Base-by-base conservation (phyloP, 2,888 invertebrate species). In the Pimpla rufipes region DNA sequence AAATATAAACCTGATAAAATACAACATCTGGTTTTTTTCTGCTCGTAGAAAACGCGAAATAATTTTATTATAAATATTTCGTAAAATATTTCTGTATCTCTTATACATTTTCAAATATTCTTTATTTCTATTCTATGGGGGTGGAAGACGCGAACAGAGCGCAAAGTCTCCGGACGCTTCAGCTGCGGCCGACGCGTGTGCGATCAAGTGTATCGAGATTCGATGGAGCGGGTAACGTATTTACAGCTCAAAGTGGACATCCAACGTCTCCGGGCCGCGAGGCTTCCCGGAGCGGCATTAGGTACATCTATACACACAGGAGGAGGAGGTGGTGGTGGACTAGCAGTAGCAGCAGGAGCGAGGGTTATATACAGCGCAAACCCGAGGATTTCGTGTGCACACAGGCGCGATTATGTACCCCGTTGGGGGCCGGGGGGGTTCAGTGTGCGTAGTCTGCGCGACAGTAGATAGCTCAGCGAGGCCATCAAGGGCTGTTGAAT, bases 211-310 rank as follows among this genome's bases (percentile, higher is more conserved):
- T 88, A 87, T 88, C 86, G 86, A 70, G 83, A 88, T 80, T 87
- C 87, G 85, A 85, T 87, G 85, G 82, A 84, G 86, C 87, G 88
- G 88, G 88, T 88, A 89, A 90, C 88, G 86, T 87, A 87, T 88
- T 90, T 89, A 88, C 88, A 87, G 87, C 85, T 88, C 88, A 89
- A 89, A 89, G 88, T 87, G 87, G 83, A 86, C 84, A 75, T 77
- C 68, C 79, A 80, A 75, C 78, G 77, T 85, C 75, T 85, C 71
- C 57, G 55, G n/a, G 70, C 5, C 42, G 55, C 47, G 47, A 70
- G 64, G 75, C 67, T 50, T 73, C 59, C 52, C 21, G 29, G 42
- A 64, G 42, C 45, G 7, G 37, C 55, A 21, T 5, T 37, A 37
- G 18, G 10, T 59, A 59, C 16, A 59, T 37, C 35, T 59, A 37